Evolutionary conservation across 2,113 vertebrate species (phyloP), one percentile per base, ranked within the genome.

Genomic region (Tretioscincus oriximinensis): DNA sequence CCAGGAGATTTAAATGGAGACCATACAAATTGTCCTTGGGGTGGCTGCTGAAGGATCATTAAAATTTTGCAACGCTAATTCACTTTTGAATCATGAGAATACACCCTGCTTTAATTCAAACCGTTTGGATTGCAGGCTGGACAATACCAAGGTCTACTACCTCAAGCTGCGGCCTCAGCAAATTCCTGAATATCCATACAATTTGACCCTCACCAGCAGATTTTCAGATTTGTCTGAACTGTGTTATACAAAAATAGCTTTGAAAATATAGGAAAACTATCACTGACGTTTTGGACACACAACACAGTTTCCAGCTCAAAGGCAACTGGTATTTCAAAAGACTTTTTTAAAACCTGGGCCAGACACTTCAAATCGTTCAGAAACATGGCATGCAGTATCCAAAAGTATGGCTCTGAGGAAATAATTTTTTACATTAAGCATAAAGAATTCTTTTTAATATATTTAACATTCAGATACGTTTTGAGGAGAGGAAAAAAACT

Each of bases 311-410:
- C 86, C 83, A 93, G 93, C 94, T 95, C 95, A 88, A 93, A 93
- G 92, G 95, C 95, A 95, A 94, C 92, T 92, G 90, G 14, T 92
- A 92, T 90, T 92, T 91, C 87, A 84, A 89, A 92, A 91, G 86
- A 87, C 90, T 92, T 58, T 58, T 58, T 58, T 51, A 12, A 12
- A 51, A 90, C 92, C 94, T 92, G 91, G 94, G 94, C 88, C 87
- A 90, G 89, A 95, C 95, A 94, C 89, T 93, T 95, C 95, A 96
- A 95, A 96, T 95, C 92, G 95, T 94, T 95, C 93, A 89, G 95
- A 95, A 95, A 94, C 93, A 94, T 90, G 94, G 94, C 95, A 96
- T 96, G 95, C 95, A 96, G 95, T 96, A 95, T 96, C 95, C 95
- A 96, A 96, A 96, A 94, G 91, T 95, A 95, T 96, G 94, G 94